Evolutionary conservation across 2,113 vertebrate species (phyloP).

Genomic region (Halcyon malimbica): DNA sequence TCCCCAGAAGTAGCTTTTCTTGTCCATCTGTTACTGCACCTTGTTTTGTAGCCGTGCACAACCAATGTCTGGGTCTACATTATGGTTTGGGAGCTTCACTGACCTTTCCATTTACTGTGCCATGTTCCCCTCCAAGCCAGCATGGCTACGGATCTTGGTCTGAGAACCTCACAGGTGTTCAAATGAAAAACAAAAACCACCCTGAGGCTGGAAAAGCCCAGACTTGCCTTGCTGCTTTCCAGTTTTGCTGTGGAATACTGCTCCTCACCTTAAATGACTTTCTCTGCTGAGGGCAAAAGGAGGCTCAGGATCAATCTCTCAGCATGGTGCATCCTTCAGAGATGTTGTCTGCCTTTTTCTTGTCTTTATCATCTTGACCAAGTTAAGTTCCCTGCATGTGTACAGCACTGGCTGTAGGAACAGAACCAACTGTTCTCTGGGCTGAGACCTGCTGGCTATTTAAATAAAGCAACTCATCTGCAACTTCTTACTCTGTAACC

Average conservation of each 20-base stretch:
- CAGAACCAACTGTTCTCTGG: neutral
- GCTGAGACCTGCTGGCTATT: conserved; percentile 8
- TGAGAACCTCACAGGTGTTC: conserved; percentile 10
- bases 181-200: neutral
- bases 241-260: neutral
- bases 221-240: neutral
- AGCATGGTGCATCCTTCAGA: neutral
- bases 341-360: neutral
- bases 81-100: neutral
- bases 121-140: rapidly evolving
- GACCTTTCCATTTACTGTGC: neutral
- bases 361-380: neutral
- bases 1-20: neutral
- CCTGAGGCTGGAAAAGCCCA: neutral
- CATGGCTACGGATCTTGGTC: neutral
- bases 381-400: neutral
- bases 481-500: neutral
- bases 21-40: neutral
- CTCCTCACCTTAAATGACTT: neutral
- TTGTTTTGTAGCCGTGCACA: neutral
- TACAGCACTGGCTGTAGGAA: neutral
- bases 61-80: neutral
- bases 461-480: conserved; percentile 44
- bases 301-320: neutral
- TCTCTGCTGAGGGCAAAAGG: neutral